Base-by-base conservation (phyloP, 2,113 vertebrate species). In the Labeo catla region DNA sequence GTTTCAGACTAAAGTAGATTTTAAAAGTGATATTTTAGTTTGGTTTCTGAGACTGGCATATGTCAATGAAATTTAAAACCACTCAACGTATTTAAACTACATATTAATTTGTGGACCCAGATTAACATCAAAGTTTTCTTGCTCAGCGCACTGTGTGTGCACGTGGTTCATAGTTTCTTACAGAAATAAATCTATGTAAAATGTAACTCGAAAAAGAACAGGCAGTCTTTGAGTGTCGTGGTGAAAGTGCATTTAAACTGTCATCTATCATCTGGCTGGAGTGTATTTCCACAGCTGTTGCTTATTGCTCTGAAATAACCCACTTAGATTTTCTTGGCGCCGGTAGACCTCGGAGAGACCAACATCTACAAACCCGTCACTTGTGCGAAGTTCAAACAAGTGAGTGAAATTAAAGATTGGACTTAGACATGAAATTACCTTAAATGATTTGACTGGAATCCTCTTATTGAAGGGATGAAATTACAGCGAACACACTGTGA, bases 221-320 rank as follows among this genome's bases (percentile, higher is more conserved):
- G 52, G 10, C 70, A 23, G 61, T 39, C 45, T 52, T 36, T 63
- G 73, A 66, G 65, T 63, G 45, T 59, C 11, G 54, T 84, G 66
- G 77, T 57, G 83, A 74, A 91, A 45, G 28, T 89, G 84, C 86
- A 86, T 90, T 87, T 82, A 91, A 90, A 87, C 77, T 89, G 90
- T 91, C 90, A 90, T 86, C 84, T 89, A 87, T 89, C 87, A 90
- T 93, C 93, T 90, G 76, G 52, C 83, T 72, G 84, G 79, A 86
- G 90, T 90, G 91, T 91, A 86, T 92, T 90, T 90, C 91, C 90
- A 86, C 93, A 94, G 92, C 92, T 94, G 93, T 86, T 90, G 90
- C 85, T 90, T 90, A 92, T 93, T 92, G 92, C 92, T 93, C 90
- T 92, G 91, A 93, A 92, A 93, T 89, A 90, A 91, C 91, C 89